Evolutionary conservation across 2,113 vertebrate species (phyloP).

Genomic region (Bungarus multicinctus): DNA sequence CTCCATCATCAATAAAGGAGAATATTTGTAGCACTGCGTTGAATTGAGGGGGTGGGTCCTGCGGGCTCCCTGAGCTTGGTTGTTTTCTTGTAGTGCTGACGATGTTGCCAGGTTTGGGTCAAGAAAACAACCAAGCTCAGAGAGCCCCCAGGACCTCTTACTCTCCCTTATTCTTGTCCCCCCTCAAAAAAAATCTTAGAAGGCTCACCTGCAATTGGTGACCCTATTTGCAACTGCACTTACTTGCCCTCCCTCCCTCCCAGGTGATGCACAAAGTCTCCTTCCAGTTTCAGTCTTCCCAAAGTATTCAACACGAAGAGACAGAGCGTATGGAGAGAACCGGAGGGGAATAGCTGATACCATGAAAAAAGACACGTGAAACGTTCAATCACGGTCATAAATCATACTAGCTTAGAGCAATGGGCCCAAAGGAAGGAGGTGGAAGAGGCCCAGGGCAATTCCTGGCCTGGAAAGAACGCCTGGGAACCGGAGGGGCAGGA

Average conservation of each 20-base stretch:
- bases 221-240: too few relatives aligned
- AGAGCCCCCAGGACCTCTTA: not conserved
- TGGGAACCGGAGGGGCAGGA: not conserved
- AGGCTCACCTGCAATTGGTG: not conserved
- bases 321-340: not conserved
- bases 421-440: not conserved
- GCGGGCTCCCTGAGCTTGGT: not conserved
- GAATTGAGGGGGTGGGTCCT: not conserved
- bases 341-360: not conserved
- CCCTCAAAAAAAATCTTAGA: not conserved
- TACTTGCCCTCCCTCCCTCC: too few relatives aligned
- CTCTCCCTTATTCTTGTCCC: not conserved
- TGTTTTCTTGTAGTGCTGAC: not conserved
- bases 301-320: not conserved
- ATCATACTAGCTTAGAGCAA: rapidly evolving
- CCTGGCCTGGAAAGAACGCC: not conserved
- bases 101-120: not conserved
- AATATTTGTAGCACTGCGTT: not conserved
- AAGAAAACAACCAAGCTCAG: not conserved
- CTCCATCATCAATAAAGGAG: not conserved
- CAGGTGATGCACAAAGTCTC: not conserved
- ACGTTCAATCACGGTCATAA: too few relatives aligned
- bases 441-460: not conserved
- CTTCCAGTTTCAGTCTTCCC: not conserved
- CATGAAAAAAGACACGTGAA: not conserved